A percentile compares a stretch with the other conserved stretches of the same genome.
Conservation (phyloP, 2,888 invertebrate genomes). For the Dynastes maya region DNA sequence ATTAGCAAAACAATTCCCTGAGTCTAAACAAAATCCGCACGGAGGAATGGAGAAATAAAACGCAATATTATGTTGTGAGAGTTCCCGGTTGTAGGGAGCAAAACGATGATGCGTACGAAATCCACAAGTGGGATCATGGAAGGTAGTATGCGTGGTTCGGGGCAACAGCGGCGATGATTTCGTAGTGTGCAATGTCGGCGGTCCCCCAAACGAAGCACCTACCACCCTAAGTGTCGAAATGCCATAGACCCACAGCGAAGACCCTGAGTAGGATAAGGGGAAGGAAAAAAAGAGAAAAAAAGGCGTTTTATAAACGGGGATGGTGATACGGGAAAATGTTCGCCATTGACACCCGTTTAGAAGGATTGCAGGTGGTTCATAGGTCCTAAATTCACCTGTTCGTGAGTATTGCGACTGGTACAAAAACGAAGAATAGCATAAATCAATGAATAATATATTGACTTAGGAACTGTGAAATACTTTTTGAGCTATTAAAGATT, state of each 20-base stretch:
- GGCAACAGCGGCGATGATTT: constrained; percentile 13
- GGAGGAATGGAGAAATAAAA: not conserved
- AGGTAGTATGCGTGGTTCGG: not conserved
- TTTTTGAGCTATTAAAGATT: no score
- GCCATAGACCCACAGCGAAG: constrained; percentile 33
- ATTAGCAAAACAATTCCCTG: no score
- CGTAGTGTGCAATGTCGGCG: constrained; percentile 3
- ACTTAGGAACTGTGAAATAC: no score
- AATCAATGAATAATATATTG: no score
- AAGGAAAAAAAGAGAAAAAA: constrained; percentile 1
- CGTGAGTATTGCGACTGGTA: not conserved
- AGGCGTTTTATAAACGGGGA: constrained; percentile 31
- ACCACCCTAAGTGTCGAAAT: constrained; percentile 40
- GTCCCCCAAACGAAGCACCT: constrained; percentile 31
- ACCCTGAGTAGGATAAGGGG: constrained; percentile 17
- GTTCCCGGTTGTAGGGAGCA: constrained; percentile 55
- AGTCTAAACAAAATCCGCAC: no score
- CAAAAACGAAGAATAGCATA: not conserved
- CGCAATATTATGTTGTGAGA: constrained; percentile 22
- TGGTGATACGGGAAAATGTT: constrained; percentile 30
- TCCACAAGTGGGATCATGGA: constrained; percentile 59
- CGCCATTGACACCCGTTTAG: constrained; percentile 44
- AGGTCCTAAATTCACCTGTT: constrained; percentile 22
- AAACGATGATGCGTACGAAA: constrained; percentile 60
- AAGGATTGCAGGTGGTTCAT: constrained; percentile 47